Base-by-base conservation (phyloP, 2,888 invertebrate species). In the Furcula furcula region DNA sequence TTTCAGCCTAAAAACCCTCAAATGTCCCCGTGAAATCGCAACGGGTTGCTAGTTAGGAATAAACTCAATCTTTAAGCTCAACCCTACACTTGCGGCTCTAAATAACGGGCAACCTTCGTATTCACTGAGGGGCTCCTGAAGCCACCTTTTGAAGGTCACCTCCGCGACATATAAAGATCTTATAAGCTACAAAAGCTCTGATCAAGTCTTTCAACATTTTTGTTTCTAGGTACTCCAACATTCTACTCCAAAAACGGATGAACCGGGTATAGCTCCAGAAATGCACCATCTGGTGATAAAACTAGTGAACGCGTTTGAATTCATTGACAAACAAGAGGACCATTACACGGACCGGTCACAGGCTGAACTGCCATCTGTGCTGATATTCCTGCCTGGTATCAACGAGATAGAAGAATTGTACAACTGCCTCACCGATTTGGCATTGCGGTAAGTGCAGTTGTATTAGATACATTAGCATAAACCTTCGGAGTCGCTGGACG, bases 381-480 rank as follows among this genome's bases (percentile, higher is more conserved):
- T 98, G 0, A 92, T 98, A 33, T 98, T 98, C 76, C 75, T 98
- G 46, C 98, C 98, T 0, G 98, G 97, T 27, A 92, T 96, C 32
- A 84, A 91, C 55, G 97, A 97, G 87, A 97, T 97, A 37, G 94
- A 95, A 65, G 92, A 92, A 34, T 82, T 94, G 59, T 91, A 91
- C 61, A 84, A 72, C 3, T 76, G 72, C 20, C 63, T 88, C 19
- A 73, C 59, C 10, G 70, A 86, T 47, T 3, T 21, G 2, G 34
- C 31, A 0, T 47, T 80, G 26, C 76, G 84, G 87, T 81, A 56
- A 40, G 4, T 1, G 16, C 7, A 20, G 18, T 11, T 16, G n/a
- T n/a, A n/a, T n/a, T n/a, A n/a, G n/a, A n/a, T n/a, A n/a, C n/a
- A n/a, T n/a, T n/a, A n/a, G n/a, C n/a, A n/a, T n/a, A n/a, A n/a